Conservation (phyloP, 2,888 invertebrate species). For the Nomada ferruginata region DNA sequence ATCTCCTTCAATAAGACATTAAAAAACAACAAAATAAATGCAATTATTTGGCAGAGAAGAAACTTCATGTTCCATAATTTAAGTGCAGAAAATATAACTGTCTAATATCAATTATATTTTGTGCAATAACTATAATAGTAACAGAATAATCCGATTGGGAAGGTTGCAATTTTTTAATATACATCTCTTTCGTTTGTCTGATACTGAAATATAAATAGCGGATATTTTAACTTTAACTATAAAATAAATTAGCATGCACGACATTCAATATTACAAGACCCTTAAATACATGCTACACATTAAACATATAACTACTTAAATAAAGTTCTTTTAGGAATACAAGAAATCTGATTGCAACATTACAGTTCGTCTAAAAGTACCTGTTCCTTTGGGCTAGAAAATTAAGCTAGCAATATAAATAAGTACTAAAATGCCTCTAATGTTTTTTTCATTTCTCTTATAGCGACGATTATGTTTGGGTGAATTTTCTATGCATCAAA, state of each 20-base stretch:
- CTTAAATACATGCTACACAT: slow-evolving; percentile 63
- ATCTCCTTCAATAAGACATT: background rate
- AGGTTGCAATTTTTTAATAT: slow-evolving; percentile 11
- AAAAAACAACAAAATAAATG: background rate
- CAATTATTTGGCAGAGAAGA: background rate
- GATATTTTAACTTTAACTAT: slow-evolving; percentile 32
- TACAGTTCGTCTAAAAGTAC: slow-evolving; percentile 33
- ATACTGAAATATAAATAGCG: slow-evolving; percentile 25
- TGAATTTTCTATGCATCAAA: slow-evolving; percentile 24
- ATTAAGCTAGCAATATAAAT: slow-evolving; percentile 32
- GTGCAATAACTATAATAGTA: background rate
- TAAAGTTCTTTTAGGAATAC: slow-evolving; percentile 12
- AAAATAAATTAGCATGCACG: slow-evolving; percentile 63
- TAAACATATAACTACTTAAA: slow-evolving; percentile 40
- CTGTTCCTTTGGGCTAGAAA: slow-evolving; percentile 27
- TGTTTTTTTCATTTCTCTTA: slow-evolving; percentile 12
- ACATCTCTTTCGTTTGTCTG: background rate
- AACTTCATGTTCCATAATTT: slow-evolving; percentile 8
- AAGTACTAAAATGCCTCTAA: slow-evolving; percentile 20
- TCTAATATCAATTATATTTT: slow-evolving; percentile 21
- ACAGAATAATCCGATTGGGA: background rate
- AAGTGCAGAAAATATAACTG: background rate
- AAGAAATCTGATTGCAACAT: slow-evolving; percentile 17
- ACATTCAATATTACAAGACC: slow-evolving; percentile 55
- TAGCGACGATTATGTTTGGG: slow-evolving; percentile 22